Evolutionary conservation across 1,140 invertebrate genomes (phyloP), one percentile per base, ranked within the genome.

Genomic region (Drosophila busckii): DNA sequence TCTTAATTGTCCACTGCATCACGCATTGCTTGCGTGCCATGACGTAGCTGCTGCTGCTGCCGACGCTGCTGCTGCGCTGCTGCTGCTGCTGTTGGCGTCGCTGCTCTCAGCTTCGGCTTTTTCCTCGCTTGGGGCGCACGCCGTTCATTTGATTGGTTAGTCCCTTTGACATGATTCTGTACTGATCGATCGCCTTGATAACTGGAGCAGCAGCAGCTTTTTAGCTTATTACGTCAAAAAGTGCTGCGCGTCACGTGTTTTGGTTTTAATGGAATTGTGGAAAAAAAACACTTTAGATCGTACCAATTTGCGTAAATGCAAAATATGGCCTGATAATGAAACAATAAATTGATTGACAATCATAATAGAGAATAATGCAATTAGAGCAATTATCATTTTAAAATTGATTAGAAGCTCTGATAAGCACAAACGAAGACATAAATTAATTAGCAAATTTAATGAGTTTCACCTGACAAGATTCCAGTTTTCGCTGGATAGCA

Each of bases 21-120:
- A 76, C 71, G 71, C 62, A 32, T 23, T 26, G 25, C 9, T 49
- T 28, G 66, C 66, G 61, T 76, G 70, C 65, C 37, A 22, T 76
- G 70, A 76, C 70, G 70, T 76, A 55, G 52, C 7, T 23, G 45
- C n/a, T 32, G 32, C 5, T 16, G 32, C 9, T n/a, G 29, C 6
- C 4, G 28, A 40, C 42, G 17, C 19, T 23, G 54, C 26, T 28
- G 52, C 25, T 8, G 8, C 29, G 20, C 7, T 25, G 3, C 38
- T 16, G 8, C 2, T 8, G 4, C 8, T 20, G 4, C 7, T 17
- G 4, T 1, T n/a, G 26, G 9, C 26, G n/a, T n/a, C n/a, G n/a
- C n/a, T n/a, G n/a, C 3, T 15, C 8, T 15, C n/a, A n/a, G 16
- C n/a, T 3, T 10, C 2, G 10, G n/a, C n/a, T n/a, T n/a, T n/a